Conservation (phyloP, 2,797 vertebrate species). For the Darevskia nairensis region DNA sequence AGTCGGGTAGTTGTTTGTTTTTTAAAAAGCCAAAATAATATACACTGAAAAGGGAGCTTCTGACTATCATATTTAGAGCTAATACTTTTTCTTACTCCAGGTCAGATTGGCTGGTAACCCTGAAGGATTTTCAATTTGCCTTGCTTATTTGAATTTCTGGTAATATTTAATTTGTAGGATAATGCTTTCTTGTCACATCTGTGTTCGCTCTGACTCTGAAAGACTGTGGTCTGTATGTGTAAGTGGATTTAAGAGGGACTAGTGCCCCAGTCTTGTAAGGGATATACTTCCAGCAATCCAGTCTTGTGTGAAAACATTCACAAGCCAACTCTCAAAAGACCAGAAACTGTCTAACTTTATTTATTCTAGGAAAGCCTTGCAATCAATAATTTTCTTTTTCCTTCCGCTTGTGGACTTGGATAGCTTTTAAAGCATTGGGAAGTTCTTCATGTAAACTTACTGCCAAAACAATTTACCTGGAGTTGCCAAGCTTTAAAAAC, state of each 20-base stretch:
- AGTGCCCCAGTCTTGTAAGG: not conserved
- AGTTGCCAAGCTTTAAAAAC: conserved; percentile 21
- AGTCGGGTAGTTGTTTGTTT: not conserved
- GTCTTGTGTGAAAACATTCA: not conserved
- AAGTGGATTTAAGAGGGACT: not conserved
- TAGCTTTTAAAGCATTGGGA: not conserved
- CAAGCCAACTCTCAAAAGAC: not conserved
- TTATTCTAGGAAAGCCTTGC: not conserved
- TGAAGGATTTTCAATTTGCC: not conserved
- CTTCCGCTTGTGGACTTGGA: not conserved
- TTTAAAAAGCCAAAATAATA: not conserved
- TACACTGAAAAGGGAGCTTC: not conserved
- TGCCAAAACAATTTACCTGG: conserved; percentile 24
- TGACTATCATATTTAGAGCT: not conserved
- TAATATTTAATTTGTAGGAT: not conserved
- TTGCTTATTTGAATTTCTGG: not conserved
- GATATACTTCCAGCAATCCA: not conserved
- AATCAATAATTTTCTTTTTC: not conserved
- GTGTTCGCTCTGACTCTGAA: not conserved
- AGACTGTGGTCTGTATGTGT: not conserved
- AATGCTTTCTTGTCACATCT: not conserved
- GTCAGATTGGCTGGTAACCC: not conserved
- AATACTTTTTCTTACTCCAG: not conserved
- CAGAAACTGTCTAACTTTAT: fast-evolving
- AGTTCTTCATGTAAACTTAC: not conserved